These are phyloP conservation scores for Notolepis coatsorum DNA, from an alignment of 2,797 vertebrate species.

Conservation along the genomic window DNA sequence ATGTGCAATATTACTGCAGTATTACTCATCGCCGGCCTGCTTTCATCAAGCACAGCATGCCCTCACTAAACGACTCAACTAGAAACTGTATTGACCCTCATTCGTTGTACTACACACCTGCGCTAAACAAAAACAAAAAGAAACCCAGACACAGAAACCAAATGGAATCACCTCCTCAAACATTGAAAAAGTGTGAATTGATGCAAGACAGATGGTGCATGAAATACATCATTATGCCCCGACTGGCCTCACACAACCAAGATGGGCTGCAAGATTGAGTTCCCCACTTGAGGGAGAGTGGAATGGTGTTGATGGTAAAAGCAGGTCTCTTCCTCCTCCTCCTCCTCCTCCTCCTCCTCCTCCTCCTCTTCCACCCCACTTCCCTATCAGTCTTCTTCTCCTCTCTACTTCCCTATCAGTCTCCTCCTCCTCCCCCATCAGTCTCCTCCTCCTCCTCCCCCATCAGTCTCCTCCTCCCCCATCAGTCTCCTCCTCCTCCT, in stretches of 20 bases:
- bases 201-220: slow-evolving; percentile 10
- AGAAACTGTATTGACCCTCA: slow-evolving; percentile 26
- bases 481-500: too few species aligned
- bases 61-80: slow-evolving; percentile 8
- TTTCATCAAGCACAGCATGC: slow-evolving; percentile 20
- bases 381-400: too few species aligned
- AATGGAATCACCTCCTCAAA: slow-evolving; percentile 31
- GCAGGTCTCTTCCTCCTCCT: too few species aligned
- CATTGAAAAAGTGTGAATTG: slow-evolving; percentile 6
- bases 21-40: slow-evolving; percentile 25
- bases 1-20: slow-evolving; percentile 5
- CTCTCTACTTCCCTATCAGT: neutral
- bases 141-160: slow-evolving; percentile 9
- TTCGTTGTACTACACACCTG: slow-evolving; percentile 30
- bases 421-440: too few species aligned
- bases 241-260: slow-evolving; percentile 22
- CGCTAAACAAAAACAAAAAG: too few species aligned
- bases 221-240: neutral
- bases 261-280: slow-evolving; percentile 3
- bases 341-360: too few species aligned
- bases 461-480: too few species aligned
- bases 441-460: too few species aligned
- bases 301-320: slow-evolving; percentile 20
- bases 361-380: too few species aligned
- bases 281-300: slow-evolving; percentile 28